Evolutionary conservation across 2,797 vertebrate genomes (phyloP).

Genomic region (Hozukius guyotensis): DNA sequence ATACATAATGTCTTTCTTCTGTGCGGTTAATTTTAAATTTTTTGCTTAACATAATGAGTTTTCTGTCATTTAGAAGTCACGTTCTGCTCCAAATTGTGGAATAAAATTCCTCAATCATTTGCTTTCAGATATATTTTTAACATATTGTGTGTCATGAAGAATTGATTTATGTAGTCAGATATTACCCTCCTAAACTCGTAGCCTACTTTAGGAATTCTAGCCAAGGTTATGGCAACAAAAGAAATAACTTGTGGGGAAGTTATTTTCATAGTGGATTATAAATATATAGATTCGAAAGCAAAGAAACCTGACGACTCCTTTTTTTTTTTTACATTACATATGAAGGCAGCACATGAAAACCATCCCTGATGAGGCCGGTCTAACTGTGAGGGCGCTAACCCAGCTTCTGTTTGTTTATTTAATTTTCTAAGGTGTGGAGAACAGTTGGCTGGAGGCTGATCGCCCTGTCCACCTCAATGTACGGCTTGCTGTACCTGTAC

Average conservation of each 20-base stretch:
- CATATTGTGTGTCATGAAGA: not conserved
- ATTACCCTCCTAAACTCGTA: not conserved
- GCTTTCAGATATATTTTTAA: not conserved
- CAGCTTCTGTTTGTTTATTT: not conserved
- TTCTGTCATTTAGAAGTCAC: too few species aligned
- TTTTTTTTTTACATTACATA: not conserved
- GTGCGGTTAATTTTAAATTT: not conserved
- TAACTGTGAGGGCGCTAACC: not conserved
- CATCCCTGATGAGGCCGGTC: not conserved
- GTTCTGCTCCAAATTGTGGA: not conserved
- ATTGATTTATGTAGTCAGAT: not conserved
- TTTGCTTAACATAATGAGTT: not conserved
- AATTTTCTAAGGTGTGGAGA: constrained; percentile 86
- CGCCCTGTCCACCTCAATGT: constrained; percentile 88
- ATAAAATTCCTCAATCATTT: not conserved
- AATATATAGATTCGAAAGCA: not conserved
- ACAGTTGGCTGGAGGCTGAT: constrained; percentile 93
- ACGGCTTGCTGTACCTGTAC: constrained; percentile 91
- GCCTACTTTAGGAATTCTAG: not conserved
- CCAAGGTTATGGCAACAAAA: not conserved
- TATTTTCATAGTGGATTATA: not conserved
- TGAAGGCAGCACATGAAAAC: not conserved
- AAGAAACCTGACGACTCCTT: not conserved
- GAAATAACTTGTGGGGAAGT: not conserved
- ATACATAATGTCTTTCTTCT: not conserved